Percentiles rank a stretch among this genome's conserved stretches.
phyloP scores from a whole-genome alignment of 2,888 invertebrate species.

The Xylocampa areola region DNA sequence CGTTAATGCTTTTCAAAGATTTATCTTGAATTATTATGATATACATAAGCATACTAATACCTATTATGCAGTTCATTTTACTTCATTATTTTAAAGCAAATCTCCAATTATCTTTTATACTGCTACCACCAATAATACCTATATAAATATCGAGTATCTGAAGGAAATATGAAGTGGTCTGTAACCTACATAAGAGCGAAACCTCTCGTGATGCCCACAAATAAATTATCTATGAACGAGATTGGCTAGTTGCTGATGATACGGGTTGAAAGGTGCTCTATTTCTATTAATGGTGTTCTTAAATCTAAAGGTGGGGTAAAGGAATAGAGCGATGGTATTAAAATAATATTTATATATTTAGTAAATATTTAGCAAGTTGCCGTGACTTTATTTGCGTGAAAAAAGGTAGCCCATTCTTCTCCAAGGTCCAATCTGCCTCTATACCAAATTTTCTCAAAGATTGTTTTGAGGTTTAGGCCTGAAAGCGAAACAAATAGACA shows the following conservation, averaged over 20 bases:
- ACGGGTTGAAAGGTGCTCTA: conserved; percentile 65
- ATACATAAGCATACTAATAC: background rate
- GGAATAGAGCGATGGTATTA: too few relatives aligned
- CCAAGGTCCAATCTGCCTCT: too few relatives aligned
- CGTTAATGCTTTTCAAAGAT: too few relatives aligned
- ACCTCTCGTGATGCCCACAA: conserved; percentile 84
- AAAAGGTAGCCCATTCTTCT: too few relatives aligned
- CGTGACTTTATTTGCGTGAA: too few relatives aligned
- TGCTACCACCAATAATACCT: conserved; percentile 49
- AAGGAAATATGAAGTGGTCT: conserved; percentile 79
- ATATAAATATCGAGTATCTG: conserved; percentile 61
- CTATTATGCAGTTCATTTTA: background rate
- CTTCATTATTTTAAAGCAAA: background rate
- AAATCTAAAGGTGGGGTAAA: too few relatives aligned
- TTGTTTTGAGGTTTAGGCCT: too few relatives aligned
- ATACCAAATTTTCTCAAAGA: too few relatives aligned
- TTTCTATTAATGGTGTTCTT: conserved; percentile 16
- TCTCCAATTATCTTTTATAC: conserved; percentile 31
- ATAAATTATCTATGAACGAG: conserved; percentile 86
- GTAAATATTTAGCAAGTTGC: too few relatives aligned
- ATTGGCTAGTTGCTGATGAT: conserved; percentile 78
- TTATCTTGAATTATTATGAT: too few relatives aligned
- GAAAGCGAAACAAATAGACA: too few relatives aligned
- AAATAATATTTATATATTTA: too few relatives aligned
- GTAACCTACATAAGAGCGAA: conserved; percentile 76